Evolutionary conservation across 2,113 vertebrate species (phyloP).

Genomic region (Pelmatolapia mariae): DNA sequence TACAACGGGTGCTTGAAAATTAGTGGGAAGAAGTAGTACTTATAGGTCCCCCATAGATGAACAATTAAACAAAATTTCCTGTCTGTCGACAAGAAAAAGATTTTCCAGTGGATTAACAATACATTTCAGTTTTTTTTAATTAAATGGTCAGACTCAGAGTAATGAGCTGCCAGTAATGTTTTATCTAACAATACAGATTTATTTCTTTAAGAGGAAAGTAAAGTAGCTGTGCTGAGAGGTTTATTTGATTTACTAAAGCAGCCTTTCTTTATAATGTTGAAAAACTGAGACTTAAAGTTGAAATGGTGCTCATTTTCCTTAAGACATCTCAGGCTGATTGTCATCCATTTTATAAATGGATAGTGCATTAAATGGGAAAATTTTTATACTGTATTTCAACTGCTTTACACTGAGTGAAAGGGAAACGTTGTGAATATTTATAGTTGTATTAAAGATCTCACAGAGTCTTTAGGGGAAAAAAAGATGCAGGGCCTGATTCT

Average conservation of each 20-base stretch:
- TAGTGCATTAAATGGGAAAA: background rate
- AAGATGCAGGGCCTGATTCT: background rate
- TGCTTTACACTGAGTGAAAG: background rate
- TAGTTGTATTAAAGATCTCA: background rate
- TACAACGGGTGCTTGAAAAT: background rate
- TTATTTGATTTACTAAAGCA: background rate
- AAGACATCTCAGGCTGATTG: background rate
- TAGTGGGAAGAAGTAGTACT: background rate
- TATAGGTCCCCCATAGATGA: background rate
- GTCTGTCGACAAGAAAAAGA: background rate
- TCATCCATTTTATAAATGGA: background rate
- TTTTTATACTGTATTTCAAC: background rate
- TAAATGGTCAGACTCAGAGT: background rate
- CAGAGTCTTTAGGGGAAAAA: rapidly evolving
- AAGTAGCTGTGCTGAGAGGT: background rate
- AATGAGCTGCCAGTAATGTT: background rate
- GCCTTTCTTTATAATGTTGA: background rate
- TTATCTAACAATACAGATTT: background rate
- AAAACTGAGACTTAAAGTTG: background rate
- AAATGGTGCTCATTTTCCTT: background rate
- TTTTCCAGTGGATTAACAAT: rapidly evolving
- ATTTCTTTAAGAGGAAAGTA: background rate
- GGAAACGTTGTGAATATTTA: background rate
- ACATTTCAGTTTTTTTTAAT: rapidly evolving
- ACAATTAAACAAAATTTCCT: background rate